phyloP scores from a whole-genome alignment of 1,140 invertebrate genomes.

The Eupristina koningsbergeri region DNA sequence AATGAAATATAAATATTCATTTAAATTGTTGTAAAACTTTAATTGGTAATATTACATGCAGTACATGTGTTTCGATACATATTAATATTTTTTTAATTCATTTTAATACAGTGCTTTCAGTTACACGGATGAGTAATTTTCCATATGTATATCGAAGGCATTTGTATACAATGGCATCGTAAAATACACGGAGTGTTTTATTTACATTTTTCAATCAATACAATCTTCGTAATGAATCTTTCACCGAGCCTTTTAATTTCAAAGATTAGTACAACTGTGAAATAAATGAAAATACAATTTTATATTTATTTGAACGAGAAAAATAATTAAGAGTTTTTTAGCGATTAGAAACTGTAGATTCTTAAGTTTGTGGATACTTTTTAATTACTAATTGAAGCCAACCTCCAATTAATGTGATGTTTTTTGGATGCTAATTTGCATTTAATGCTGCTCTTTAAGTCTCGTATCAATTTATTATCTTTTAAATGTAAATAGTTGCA shows the following conservation, averaged over 20 bases:
- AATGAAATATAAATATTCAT: no score
- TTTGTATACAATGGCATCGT: background rate
- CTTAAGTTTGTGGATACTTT: background rate
- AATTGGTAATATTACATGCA: no score
- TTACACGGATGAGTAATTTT: no score
- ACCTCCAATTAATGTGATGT: background rate
- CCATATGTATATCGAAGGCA: no score
- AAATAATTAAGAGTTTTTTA: background rate
- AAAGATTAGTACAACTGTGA: no score
- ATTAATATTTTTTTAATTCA: no score
- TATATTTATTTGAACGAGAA: background rate
- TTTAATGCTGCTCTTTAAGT: background rate
- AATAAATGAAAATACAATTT: background rate
- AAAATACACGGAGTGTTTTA: background rate
- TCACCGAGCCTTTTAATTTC: background rate
- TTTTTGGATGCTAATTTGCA: background rate
- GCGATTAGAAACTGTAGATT: background rate
- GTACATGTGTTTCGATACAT: no score
- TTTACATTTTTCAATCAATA: background rate
- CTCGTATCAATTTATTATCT: conserved; percentile 3
- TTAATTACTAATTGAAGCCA: background rate
- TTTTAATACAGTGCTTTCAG: no score
- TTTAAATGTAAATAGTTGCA: background rate
- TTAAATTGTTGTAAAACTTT: no score
- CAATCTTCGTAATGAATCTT: background rate